A percentile compares a stretch with the other conserved stretches of the same genome.
Evolutionary conservation across 2,113 vertebrate species (phyloP).

Genomic region (Cebidichthys violaceus): DNA sequence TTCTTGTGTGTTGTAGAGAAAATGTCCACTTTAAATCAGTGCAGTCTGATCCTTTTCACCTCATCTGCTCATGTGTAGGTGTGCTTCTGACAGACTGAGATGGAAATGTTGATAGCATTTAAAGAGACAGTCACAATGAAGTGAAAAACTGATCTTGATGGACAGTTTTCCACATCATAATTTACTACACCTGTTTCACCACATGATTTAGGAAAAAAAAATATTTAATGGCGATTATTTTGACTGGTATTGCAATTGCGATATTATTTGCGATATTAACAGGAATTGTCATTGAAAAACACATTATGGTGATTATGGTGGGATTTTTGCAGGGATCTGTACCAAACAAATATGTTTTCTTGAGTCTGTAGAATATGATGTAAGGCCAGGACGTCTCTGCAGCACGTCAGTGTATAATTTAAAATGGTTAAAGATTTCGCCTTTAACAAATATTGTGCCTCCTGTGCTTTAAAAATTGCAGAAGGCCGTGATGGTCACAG

Average conservation of each 20-base stretch:
- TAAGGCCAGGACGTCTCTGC: not conserved
- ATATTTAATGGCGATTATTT: not conserved
- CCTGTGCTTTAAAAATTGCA: not conserved
- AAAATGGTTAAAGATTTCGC: not conserved
- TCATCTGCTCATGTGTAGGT: constrained; percentile 53
- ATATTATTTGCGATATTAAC: not conserved
- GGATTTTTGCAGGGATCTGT: not conserved
- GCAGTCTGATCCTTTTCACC: constrained; percentile 15
- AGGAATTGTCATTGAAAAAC: not conserved
- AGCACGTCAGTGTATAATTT: not conserved
- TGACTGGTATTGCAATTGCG: not conserved
- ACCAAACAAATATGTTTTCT: not conserved
- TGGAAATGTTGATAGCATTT: constrained; percentile 32
- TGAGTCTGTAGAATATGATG: not conserved
- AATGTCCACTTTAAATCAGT: constrained; percentile 40
- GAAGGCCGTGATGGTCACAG: not conserved
- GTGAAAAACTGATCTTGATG: not conserved
- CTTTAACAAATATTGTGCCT: not conserved
- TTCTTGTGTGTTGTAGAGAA: constrained; percentile 36
- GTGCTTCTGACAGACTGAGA: constrained; percentile 26
- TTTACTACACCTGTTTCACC: not conserved
- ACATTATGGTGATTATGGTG: not conserved
- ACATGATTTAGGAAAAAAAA: not conserved
- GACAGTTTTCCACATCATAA: not conserved
- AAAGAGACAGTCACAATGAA: constrained; percentile 25